phyloP scores from a whole-genome alignment of 2,888 invertebrate species.

The Polia nebulosa region DNA sequence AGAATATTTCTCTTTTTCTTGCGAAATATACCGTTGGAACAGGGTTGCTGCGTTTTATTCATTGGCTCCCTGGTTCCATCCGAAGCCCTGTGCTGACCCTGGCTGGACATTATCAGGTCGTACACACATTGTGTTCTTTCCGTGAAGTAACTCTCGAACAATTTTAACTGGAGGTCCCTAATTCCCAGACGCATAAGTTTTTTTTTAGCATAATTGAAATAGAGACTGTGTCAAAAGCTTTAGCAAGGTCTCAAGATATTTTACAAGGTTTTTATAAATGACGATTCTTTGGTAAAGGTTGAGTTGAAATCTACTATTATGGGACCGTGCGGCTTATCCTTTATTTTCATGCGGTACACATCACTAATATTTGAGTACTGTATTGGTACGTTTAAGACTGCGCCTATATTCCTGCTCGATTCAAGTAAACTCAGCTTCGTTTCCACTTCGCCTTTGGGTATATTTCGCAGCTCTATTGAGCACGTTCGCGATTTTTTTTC shows the following conservation, averaged over 20 bases:
- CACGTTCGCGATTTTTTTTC: too few species aligned
- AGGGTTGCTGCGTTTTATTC: too few species aligned
- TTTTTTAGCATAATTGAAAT: not conserved
- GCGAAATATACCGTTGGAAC: too few species aligned
- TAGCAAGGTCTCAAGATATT: not conserved
- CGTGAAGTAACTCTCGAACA: not conserved
- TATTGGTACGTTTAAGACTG: not conserved
- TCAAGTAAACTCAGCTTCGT: not conserved
- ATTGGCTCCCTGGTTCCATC: too few species aligned
- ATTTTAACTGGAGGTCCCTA: not conserved
- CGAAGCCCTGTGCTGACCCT: too few species aligned
- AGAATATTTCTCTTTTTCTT: too few species aligned
- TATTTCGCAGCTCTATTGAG: not conserved
- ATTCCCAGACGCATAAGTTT: not conserved
- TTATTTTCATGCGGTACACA: too few species aligned
- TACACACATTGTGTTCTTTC: not conserved
- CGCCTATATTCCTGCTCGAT: not conserved
- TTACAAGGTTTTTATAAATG: not conserved
- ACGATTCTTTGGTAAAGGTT: not conserved
- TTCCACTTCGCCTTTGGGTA: not conserved
- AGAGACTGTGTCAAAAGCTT: conserved; percentile 1
- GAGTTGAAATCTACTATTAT: too few species aligned
- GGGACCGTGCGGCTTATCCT: too few species aligned
- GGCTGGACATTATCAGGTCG: too few species aligned
- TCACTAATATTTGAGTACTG: not conserved